Base-by-base conservation (phyloP, 1,140 invertebrate species). In the Diachasma alloeum region DNA sequence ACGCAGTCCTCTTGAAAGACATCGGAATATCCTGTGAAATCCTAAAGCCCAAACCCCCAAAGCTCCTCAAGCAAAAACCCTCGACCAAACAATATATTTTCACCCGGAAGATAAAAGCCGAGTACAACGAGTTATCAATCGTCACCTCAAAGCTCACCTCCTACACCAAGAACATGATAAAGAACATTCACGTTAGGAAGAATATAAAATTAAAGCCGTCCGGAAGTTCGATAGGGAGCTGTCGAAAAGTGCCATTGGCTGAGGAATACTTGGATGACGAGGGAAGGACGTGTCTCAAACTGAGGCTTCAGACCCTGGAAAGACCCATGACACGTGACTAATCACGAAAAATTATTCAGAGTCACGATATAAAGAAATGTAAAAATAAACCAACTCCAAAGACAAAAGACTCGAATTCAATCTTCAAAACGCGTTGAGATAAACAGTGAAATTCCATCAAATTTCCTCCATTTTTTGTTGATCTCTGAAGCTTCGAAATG, bases 1-100 rank as follows among this genome's bases (percentile, higher is more conserved):
- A 83, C 71, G 80, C 79, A 4, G 78, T 83, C 13, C n/a, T 83
- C 2, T 76, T 83, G 8, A 83, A 82, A 17, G 82, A 83, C 15
- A 72, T 82, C 24, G 82, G 81, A 31, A 36, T 82, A 63, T 81
- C 82, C 0, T 83, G 82, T 63, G 75, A 6, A 44, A 74, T 5
- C 13, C 15, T 59, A 13, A 77, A 19, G 19, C 59, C 17, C 11
- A 66, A 26, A 66, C 5, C 63, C 26, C 63, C 46, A 46, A 75
- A 10, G 53, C 53, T 17, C 24, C 73, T 24, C 76, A 78, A 24
- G 67, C 4, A 15, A 74, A 79, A 37, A 42, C 81, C 4, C 17
- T 81, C 1, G 76, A 72, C 17, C 76, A 77, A 22, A 77, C 80
- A 0, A 83, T 77, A 68, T 9, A 78, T 67, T 5, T 82, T 19